Evolutionary conservation across 2,113 vertebrate species (phyloP).

Genomic region (Oxygymnocypris stewartii): DNA sequence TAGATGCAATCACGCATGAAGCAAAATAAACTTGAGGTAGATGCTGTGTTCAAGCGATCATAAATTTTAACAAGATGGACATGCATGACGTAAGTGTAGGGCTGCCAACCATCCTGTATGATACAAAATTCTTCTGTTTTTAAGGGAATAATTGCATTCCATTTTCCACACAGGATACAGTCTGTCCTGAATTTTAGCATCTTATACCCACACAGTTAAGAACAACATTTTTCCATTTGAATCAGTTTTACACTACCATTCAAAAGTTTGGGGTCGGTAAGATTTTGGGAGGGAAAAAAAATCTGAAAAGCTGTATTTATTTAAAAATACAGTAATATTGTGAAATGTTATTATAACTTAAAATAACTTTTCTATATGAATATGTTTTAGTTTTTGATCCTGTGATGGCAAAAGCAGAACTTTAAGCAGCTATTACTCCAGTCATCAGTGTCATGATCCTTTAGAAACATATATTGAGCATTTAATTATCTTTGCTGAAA

Average conservation of each 20-base stretch:
- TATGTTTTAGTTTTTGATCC: too few species aligned
- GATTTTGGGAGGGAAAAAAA: neutral
- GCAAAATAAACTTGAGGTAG: neutral
- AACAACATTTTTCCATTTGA: neutral
- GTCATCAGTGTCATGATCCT: neutral
- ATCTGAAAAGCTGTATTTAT: neutral
- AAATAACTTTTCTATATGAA: neutral
- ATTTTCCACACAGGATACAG: neutral
- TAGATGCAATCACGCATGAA: neutral
- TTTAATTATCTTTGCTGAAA: neutral
- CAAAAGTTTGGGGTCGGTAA: neutral
- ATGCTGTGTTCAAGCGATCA: constrained; percentile 5
- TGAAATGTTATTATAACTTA: neutral
- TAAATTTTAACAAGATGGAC: neutral
- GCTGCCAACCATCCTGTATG: neutral
- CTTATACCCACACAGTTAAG: neutral
- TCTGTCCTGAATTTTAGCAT: neutral
- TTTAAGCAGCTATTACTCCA: neutral
- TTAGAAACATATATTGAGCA: neutral
- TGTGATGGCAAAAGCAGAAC: neutral
- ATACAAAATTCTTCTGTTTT: neutral
- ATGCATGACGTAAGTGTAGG: neutral
- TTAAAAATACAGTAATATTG: neutral
- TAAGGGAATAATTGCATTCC: neutral
- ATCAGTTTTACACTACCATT: neutral